Percentiles rank a stretch among this genome's conserved stretches.
Conservation (phyloP, 2,888 invertebrate species). For the Entomobrya proxima region DNA sequence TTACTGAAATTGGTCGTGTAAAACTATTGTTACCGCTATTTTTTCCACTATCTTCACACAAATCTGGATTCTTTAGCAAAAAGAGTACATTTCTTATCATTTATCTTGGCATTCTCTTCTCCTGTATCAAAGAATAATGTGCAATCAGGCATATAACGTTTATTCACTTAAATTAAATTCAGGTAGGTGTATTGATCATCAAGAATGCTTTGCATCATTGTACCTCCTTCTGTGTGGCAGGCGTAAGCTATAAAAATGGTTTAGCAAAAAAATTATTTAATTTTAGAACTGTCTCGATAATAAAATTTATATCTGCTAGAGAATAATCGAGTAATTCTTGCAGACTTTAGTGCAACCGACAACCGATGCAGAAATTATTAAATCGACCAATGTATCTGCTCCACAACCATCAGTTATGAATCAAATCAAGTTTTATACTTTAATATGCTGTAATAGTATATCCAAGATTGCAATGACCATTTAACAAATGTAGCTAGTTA, state of each 20-base stretch:
- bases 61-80: slow-evolving; percentile 40
- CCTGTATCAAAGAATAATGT: slow-evolving; percentile 1
- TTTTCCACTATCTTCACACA: no score
- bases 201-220: background rate
- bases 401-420: background rate
- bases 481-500: slow-evolving; percentile 14
- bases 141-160: slow-evolving; percentile 27
- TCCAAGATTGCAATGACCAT: no score
- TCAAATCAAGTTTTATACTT: slow-evolving; percentile 17
- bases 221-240: background rate
- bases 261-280: background rate
- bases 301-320: background rate
- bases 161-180: slow-evolving; percentile 28
- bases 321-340: background rate
- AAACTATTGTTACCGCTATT: no score
- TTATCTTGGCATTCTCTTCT: background rate
- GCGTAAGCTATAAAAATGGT: background rate
- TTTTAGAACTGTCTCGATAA: slow-evolving; percentile 17
- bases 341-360: slow-evolving; percentile 11
- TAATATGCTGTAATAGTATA: no score
- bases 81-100: background rate
- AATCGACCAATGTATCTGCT: background rate
- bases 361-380: no score
- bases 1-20: no score
- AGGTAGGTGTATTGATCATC: background rate